Evolutionary conservation across 1,140 invertebrate species (phyloP), one percentile per base, ranked within the genome.

Genomic region (Holotrichia oblita): DNA sequence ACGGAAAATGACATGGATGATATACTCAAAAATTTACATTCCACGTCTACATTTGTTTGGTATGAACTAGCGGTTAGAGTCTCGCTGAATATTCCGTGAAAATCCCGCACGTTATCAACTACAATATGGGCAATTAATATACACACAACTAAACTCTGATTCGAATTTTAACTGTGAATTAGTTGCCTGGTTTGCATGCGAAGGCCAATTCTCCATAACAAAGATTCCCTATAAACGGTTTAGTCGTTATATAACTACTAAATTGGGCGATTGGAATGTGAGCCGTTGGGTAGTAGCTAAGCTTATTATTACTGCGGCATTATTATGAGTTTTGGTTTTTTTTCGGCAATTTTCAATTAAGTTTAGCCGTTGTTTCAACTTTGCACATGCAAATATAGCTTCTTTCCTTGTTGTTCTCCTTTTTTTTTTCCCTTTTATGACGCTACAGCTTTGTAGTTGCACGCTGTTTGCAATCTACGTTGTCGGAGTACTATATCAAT

Each of bases 301-400:
- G 77, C 77, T 73, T 73, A 78, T 78, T 78, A 78, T 64, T 77
- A 55, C 8, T n/a, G 27, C 77, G 61, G 77, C 72, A 78, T 73
- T 73, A 40, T 78, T 72, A 78, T 40, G 77, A 78, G 77, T 61
- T 78, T 34, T 34, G 4, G 27, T 34, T 34, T 34, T 78, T 78
- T 73, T 41, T 61, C 22, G 24, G 61, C 48, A 78, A 73, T 78
- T 78, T 78, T 78, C 77, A 78, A 78, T 78, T 78, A 73, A 61
- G 34, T 64, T 40, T 22, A 12, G 24, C 14, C 69, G 69, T 78
- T 78, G 61, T 78, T 64, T 72, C 69, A 64, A 61, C 40, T 44
- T 44, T n/a, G n/a, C 61, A 41, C 40, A 78, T 73, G 77, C 34
- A 64, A 73, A 78, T 78, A 55, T 59, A 27, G 22, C 41, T 41